Evolutionary conservation across 2,113 vertebrate genomes (phyloP).

Genomic region (Toxotes jaculatrix): DNA sequence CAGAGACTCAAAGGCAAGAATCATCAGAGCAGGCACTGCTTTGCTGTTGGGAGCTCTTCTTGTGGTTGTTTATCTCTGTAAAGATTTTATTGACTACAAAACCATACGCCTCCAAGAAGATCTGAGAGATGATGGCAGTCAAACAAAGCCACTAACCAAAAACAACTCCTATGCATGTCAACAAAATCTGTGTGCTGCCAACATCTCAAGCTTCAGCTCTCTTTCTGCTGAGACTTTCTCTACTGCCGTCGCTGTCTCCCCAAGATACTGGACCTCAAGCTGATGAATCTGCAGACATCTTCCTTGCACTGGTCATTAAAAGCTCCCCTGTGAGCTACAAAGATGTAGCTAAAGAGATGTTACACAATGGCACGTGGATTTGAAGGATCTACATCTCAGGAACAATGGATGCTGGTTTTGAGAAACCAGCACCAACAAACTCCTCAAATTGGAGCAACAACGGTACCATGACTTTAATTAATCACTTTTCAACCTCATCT

Average conservation of each 20-base stretch:
- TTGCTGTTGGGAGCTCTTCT: slow-evolving; percentile 48
- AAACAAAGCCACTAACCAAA: background rate
- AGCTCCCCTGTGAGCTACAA: slow-evolving; percentile 83
- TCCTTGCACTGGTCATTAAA: slow-evolving; percentile 88
- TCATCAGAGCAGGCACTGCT: background rate
- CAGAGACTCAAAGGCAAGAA: slow-evolving; percentile 66
- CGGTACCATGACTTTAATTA: slow-evolving; percentile 24
- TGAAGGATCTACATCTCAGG: slow-evolving; percentile 85
- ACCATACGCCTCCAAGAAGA: background rate
- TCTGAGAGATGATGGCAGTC: background rate
- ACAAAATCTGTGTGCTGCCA: slow-evolving; percentile 66
- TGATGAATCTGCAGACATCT: slow-evolving; percentile 68
- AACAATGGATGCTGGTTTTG: fast-evolving
- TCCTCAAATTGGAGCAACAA: slow-evolving; percentile 82
- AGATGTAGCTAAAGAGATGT: slow-evolving; percentile 79
- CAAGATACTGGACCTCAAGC: slow-evolving; percentile 72
- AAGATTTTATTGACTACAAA: background rate
- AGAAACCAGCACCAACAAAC: slow-evolving; percentile 73
- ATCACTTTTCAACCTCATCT: too few relatives aligned
- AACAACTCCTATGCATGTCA: slow-evolving; percentile 43
- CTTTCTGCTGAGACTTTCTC: slow-evolving; percentile 83
- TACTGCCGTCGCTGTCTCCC: slow-evolving; percentile 84
- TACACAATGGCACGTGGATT: slow-evolving; percentile 69
- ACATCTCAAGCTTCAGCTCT: slow-evolving; percentile 66
- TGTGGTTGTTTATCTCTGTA: slow-evolving; percentile 60